Evolutionary conservation across 2,888 invertebrate species (phyloP).

Genomic region (Lamproptera curius): DNA sequence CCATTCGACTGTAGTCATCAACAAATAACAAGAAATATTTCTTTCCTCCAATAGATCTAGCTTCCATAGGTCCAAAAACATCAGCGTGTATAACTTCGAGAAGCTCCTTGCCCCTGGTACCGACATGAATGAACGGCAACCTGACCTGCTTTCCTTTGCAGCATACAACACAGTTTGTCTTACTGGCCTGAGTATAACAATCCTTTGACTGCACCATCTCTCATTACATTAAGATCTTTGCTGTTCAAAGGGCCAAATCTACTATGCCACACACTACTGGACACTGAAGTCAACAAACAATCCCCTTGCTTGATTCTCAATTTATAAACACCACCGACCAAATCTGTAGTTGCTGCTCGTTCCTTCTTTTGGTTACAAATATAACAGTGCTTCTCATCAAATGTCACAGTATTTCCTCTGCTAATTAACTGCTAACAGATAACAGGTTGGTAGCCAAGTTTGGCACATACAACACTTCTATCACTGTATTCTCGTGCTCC

Average conservation of each 20-base stretch:
- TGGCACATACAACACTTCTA: constrained; percentile 4
- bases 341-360: constrained; percentile 14
- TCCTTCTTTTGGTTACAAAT: constrained; percentile 14
- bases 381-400: no score
- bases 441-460: constrained; percentile 4
- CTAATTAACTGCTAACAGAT: constrained; percentile 25
- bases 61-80: no score
- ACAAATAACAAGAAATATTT: constrained; percentile 33
- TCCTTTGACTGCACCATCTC: constrained; percentile 21
- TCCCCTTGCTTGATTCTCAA: constrained; percentile 4
- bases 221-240: constrained; percentile 21
- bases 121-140: neutral
- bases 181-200: constrained; percentile 10
- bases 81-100: constrained; percentile 27
- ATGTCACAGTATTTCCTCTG: constrained; percentile 7
- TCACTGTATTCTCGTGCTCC: constrained; percentile 18
- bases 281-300: neutral
- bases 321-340: no score
- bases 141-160: constrained; percentile 1
- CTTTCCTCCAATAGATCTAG: no score
- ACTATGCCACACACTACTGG: no score
- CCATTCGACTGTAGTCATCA: constrained; percentile 32
- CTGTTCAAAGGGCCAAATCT: constrained; percentile 12
- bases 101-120: constrained; percentile 16
- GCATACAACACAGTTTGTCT: no score